Evolutionary conservation across 2,888 invertebrate genomes (phyloP).

Genomic region (Phyllotreta cruciferae): DNA sequence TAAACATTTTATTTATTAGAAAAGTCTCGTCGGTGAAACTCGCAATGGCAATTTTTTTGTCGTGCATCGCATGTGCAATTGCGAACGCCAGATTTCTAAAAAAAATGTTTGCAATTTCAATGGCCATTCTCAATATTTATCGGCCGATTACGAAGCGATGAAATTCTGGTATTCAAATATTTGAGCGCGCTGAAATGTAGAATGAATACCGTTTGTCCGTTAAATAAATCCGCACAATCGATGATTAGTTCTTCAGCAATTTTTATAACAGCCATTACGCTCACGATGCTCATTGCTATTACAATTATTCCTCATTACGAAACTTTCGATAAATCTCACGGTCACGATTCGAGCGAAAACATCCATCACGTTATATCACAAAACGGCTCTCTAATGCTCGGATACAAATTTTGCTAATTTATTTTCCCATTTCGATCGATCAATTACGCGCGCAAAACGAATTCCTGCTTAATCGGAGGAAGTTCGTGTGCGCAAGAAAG

Average conservation of each 20-base stretch:
- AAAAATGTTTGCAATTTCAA: too few species aligned
- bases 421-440: slow-evolving; percentile 2
- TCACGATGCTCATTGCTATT: neutral
- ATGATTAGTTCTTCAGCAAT: too few species aligned
- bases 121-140: too few species aligned
- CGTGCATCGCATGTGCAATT: too few species aligned
- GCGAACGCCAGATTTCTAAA: too few species aligned
- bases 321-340: slow-evolving; percentile 17
- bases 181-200: too few species aligned
- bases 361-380: slow-evolving; percentile 7
- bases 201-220: too few species aligned
- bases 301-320: slow-evolving; percentile 4
- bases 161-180: too few species aligned
- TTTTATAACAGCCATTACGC: neutral
- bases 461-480: slow-evolving; percentile 1
- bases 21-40: slow-evolving; percentile 16
- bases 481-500: slow-evolving; percentile 10
- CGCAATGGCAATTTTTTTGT: neutral
- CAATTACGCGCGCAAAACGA: slow-evolving; percentile 6
- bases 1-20: slow-evolving; percentile 11
- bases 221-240: too few species aligned
- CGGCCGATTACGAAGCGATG: too few species aligned
- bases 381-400: neutral
- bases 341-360: slow-evolving; percentile 1
- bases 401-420: neutral